A percentile compares a stretch with the other conserved stretches of the same genome.
Evolutionary conservation across 1,140 invertebrate species (phyloP).

Genomic region (Leptinotarsa defecta): DNA sequence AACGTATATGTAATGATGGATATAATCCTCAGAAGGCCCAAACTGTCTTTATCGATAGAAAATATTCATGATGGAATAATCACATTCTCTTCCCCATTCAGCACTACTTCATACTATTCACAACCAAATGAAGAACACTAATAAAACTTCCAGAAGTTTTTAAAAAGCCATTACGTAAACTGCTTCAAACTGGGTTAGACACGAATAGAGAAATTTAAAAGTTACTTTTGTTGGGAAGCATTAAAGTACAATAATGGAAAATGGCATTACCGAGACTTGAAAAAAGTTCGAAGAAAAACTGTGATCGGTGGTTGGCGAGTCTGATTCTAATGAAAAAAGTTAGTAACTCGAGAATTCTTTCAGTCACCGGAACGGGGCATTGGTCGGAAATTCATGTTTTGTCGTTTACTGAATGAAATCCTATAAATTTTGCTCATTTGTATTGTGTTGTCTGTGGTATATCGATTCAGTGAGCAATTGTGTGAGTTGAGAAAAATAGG

Average conservation of each 20-base stretch:
- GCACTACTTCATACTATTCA: not conserved
- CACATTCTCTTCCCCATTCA: not conserved
- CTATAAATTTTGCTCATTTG: no score
- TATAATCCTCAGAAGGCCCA: no score
- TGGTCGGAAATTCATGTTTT: no score
- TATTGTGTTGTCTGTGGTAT: no score
- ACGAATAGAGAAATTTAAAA: conserved; percentile 23
- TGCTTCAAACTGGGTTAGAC: conserved; percentile 20
- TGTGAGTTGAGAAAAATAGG: no score
- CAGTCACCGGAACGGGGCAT: no score
- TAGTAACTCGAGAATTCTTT: not conserved
- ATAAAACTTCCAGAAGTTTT: conserved; percentile 19
- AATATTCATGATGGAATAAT: not conserved
- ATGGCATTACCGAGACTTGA: conserved; percentile 1
- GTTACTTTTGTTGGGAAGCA: conserved; percentile 15
- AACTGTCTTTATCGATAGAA: no score
- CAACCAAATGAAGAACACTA: conserved; percentile 13
- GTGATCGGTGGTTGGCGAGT: conserved; percentile 1
- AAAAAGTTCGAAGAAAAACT: not conserved
- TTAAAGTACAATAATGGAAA: conserved; percentile 22
- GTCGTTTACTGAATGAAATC: no score
- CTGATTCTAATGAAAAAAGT: not conserved
- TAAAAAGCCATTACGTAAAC: conserved; percentile 23
- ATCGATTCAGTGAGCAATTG: no score
- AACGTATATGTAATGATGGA: no score